phyloP scores from a whole-genome alignment of 2,888 invertebrate genomes.

The Monopis laevigella region DNA sequence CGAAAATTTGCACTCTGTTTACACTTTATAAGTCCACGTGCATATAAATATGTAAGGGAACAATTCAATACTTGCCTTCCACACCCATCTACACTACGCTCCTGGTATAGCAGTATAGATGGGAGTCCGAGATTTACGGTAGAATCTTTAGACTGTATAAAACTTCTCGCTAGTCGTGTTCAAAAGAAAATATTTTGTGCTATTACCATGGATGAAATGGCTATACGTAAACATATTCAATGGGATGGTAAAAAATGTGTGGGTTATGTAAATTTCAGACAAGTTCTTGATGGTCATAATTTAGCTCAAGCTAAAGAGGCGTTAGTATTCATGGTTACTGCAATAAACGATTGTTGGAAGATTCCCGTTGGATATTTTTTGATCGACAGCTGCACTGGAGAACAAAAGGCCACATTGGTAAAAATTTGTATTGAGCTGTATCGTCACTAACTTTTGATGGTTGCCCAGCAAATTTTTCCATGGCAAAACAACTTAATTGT shows the following conservation, averaged over 20 bases:
- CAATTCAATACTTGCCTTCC: constrained; percentile 3
- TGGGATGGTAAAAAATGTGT: constrained; percentile 4
- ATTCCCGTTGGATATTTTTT: constrained; percentile 7
- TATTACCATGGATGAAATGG: constrained; percentile 8
- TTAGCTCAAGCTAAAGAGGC: constrained; percentile 2
- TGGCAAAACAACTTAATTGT: neutral
- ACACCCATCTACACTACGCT: constrained; percentile 2
- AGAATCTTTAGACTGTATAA: constrained; percentile 3
- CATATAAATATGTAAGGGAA: constrained; percentile 6
- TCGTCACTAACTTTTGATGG: constrained; percentile 8
- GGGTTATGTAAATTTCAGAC: constrained; percentile 3
- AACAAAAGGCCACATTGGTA: neutral
- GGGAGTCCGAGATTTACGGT: constrained; percentile 3
- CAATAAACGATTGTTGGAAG: constrained; percentile 4
- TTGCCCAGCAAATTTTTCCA: constrained; percentile 2
- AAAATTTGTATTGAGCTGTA: neutral
- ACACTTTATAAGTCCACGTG: constrained; percentile 7
- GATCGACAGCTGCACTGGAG: neutral
- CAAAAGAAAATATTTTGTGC: constrained; percentile 7
- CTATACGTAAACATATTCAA: neutral
- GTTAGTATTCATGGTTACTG: constrained; percentile 5
- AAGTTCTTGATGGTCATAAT: neutral
- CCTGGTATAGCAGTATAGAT: constrained; percentile 5
- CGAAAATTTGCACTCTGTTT: constrained; percentile 6
- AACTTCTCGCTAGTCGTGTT: neutral